Percentiles rank a stretch among this genome's conserved stretches.
These are phyloP conservation scores for Eulemur rubriventer DNA, from an alignment of 2,797 vertebrate genomes.

Conservation along the genomic window DNA sequence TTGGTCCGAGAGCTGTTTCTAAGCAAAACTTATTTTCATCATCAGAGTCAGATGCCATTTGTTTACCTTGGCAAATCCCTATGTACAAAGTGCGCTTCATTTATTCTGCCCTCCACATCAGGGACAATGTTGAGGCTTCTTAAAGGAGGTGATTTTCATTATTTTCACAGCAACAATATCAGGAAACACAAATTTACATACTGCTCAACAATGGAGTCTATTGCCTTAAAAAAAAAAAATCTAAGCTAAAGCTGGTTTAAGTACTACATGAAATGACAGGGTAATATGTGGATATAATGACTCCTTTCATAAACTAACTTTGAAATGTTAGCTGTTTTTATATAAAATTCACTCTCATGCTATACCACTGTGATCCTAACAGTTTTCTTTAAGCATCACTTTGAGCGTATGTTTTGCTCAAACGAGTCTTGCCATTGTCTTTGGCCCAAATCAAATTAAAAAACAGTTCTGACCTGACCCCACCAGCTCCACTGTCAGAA, in stretches of 20 bases:
- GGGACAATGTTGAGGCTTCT: background rate
- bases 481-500: background rate
- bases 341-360: background rate
- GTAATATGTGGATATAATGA: background rate
- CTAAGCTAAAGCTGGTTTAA: background rate
- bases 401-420: background rate
- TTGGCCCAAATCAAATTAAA: background rate
- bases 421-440: background rate
- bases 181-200: background rate
- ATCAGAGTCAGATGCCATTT: background rate
- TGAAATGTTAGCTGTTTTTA: slow-evolving; percentile 9
- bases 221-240: background rate
- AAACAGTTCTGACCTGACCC: background rate
- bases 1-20: background rate
- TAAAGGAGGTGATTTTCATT: background rate
- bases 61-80: background rate
- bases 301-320: background rate
- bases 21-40: background rate
- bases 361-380: background rate
- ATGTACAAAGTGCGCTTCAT: background rate
- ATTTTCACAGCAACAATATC: background rate
- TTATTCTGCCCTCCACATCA: background rate
- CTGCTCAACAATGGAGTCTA: background rate
- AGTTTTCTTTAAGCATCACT: background rate
- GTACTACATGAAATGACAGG: background rate